Percentiles rank a stretch among this genome's conserved stretches.
phyloP scores from a whole-genome alignment of 2,888 invertebrate genomes.

The Hypercompe scribonia region DNA sequence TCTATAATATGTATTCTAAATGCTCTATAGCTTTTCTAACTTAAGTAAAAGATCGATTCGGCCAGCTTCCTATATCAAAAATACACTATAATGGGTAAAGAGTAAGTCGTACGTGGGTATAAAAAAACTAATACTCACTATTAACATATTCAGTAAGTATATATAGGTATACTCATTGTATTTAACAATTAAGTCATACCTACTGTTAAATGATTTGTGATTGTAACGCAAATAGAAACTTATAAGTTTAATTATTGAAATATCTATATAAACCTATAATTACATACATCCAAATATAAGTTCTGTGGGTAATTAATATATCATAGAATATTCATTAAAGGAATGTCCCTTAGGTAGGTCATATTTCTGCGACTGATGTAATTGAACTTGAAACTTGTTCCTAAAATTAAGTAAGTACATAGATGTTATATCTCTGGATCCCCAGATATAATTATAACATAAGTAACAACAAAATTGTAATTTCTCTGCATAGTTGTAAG shows the following conservation, averaged over 20 bases:
- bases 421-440: background rate
- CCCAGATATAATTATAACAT: background rate
- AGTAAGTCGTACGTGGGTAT: background rate
- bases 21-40: background rate
- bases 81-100: background rate
- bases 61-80: background rate
- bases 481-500: background rate
- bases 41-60: background rate
- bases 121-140: background rate
- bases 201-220: slow-evolving; percentile 23
- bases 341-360: background rate
- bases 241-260: slow-evolving; percentile 31
- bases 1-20: background rate
- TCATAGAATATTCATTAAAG: background rate
- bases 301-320: background rate
- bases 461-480: background rate
- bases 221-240: slow-evolving; percentile 24
- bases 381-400: background rate
- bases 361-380: background rate
- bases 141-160: background rate
- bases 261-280: too few species aligned
- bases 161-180: slow-evolving; percentile 3
- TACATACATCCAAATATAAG: too few species aligned
- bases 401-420: background rate
- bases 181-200: background rate